A percentile compares a stretch with the other conserved stretches of the same genome.
phyloP scores from a whole-genome alignment of 2,113 vertebrate species.

The Bostrychus sinensis region DNA sequence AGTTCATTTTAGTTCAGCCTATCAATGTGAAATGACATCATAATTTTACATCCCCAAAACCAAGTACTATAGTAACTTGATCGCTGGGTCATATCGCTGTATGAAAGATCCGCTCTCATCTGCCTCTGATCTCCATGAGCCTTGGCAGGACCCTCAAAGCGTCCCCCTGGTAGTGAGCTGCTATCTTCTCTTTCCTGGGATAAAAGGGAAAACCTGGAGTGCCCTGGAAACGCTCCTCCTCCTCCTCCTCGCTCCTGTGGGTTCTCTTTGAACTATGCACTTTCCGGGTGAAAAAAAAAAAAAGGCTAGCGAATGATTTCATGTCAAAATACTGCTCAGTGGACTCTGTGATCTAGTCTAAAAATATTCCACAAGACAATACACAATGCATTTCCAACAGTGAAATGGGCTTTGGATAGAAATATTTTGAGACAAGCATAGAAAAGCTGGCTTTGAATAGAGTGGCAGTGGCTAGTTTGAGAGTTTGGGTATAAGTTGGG shows the following conservation, averaged over 20 bases:
- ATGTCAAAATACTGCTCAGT: conserved; percentile 34
- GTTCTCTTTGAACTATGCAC: conserved; percentile 58
- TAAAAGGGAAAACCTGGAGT: conserved; percentile 64
- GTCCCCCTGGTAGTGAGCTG: conserved; percentile 48
- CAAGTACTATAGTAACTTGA: conserved; percentile 12
- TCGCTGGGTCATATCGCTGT: conserved; percentile 61
- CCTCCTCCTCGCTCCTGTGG: conserved; percentile 23
- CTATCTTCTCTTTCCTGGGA: conserved; percentile 70
- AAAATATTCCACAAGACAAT: not conserved
- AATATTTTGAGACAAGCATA: not conserved
- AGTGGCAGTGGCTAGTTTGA: not conserved
- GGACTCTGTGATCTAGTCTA: conserved; percentile 26
- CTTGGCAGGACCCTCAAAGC: conserved; percentile 74
- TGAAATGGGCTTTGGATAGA: not conserved
- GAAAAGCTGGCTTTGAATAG: not conserved
- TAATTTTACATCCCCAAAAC: not conserved
- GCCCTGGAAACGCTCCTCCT: conserved; percentile 34
- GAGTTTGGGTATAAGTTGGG: not conserved
- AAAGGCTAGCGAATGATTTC: conserved; percentile 16
- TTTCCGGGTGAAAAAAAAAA: conserved; percentile 47
- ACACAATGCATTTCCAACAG: not conserved
- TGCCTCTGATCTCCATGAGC: conserved; percentile 58
- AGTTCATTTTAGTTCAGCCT: too few relatives aligned
- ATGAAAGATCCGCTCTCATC: conserved; percentile 53
- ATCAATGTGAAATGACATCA: not conserved